Conservation (phyloP, 2,113 vertebrate species). For the Pavo muticus region DNA sequence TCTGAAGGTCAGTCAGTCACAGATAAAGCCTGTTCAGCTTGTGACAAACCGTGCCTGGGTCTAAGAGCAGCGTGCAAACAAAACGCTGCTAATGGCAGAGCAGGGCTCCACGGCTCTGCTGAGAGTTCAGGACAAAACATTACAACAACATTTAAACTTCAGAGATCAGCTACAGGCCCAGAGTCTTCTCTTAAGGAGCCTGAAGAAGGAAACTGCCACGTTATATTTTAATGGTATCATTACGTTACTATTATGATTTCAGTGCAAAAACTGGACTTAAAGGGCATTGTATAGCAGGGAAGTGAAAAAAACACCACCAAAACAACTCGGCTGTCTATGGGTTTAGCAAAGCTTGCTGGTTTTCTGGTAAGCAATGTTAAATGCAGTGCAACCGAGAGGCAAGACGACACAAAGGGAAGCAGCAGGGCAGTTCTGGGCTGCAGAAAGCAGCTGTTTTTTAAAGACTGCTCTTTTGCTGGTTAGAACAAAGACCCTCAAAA, state of each 20-base stretch:
- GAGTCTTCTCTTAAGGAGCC: not conserved
- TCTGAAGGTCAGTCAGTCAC: not conserved
- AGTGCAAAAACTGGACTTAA: not conserved
- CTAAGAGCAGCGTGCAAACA: conserved; percentile 29
- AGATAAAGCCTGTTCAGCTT: conserved; percentile 1
- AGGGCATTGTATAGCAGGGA: not conserved
- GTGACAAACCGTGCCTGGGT: not conserved
- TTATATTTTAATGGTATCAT: not conserved
- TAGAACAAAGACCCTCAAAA: not conserved
- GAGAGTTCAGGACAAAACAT: not conserved
- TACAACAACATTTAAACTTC: not conserved
- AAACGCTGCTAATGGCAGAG: conserved; percentile 13
- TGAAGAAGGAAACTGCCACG: not conserved
- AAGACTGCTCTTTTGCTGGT: not conserved
- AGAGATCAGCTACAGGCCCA: not conserved
- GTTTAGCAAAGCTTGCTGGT: not conserved
- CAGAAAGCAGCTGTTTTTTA: not conserved
- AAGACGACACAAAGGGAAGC: not conserved
- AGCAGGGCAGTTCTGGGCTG: not conserved
- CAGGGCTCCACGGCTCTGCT: not conserved
- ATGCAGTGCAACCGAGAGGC: not conserved
- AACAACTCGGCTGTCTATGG: not conserved
- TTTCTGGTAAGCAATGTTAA: not conserved
- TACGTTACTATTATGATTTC: not conserved
- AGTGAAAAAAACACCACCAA: too few species aligned